These are phyloP conservation scores for Mormyrops boulengeri DNA, from an alignment of 2,797 vertebrate genomes.

Conservation along the genomic window DNA sequence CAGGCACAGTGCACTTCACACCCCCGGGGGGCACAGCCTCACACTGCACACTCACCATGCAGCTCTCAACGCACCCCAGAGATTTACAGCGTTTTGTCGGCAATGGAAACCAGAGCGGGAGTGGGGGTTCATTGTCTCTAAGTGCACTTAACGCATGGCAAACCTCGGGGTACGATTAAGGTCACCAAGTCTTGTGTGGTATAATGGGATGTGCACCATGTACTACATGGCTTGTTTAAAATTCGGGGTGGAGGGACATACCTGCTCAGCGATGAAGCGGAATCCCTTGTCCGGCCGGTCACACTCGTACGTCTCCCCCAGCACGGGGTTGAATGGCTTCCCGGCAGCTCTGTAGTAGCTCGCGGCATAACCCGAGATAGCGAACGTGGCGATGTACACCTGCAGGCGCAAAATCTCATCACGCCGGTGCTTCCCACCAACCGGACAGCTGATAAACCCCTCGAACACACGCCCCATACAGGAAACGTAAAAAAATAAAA, in stretches of 20 bases:
- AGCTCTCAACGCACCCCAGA: background rate
- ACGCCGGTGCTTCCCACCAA: background rate
- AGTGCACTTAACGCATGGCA: background rate
- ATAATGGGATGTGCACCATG: background rate
- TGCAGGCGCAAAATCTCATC: conserved; percentile 39
- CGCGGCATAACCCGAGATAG: conserved; percentile 85
- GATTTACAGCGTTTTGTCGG: background rate
- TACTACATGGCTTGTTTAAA: background rate
- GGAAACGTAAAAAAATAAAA: background rate
- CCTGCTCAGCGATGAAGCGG: conserved; percentile 76
- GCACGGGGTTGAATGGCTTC: conserved; percentile 93
- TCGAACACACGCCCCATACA: background rate
- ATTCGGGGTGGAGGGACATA: conserved; percentile 26
- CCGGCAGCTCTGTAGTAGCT: conserved; percentile 91
- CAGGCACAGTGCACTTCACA: background rate
- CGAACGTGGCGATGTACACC: conserved; percentile 91
- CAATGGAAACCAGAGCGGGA: background rate
- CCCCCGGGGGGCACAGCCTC: background rate
- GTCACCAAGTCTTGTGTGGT: background rate
- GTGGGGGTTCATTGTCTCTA: background rate
- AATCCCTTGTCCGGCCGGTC: conserved; percentile 86
- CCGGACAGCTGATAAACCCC: background rate
- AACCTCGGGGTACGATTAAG: background rate
- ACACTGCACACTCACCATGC: background rate
- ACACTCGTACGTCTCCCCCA: conserved; percentile 93